A percentile compares a stretch with the other conserved stretches of the same genome.
Evolutionary conservation across 2,113 vertebrate genomes (phyloP).

Genomic region (Sinocyclocheilus grahami): DNA sequence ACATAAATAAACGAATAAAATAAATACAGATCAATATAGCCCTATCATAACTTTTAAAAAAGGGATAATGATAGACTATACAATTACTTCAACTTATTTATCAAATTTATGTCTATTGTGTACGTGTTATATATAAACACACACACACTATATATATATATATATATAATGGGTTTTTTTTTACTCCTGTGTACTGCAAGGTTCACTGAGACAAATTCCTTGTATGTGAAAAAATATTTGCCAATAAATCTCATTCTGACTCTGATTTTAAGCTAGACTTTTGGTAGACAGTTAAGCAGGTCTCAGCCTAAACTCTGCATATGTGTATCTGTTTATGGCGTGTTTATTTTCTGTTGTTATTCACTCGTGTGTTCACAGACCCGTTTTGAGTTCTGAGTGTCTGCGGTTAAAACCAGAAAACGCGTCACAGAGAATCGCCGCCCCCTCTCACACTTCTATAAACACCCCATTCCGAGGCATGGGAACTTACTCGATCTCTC

Average conservation of each 20-base stretch:
- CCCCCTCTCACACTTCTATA: constrained; percentile 45
- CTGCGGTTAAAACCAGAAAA: constrained; percentile 41
- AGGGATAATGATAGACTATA: no score
- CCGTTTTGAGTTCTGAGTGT: constrained; percentile 10
- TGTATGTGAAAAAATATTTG: neutral
- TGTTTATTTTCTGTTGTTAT: constrained; percentile 19
- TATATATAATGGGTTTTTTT: no score
- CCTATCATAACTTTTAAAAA: neutral
- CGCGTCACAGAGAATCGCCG: constrained; percentile 46
- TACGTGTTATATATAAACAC: no score
- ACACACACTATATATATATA: no score
- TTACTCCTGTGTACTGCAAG: no score
- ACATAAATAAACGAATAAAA: neutral
- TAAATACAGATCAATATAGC: neutral
- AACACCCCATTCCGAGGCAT: constrained; percentile 45
- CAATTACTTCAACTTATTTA: no score
- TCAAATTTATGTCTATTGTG: no score
- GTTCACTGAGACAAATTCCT: neutral
- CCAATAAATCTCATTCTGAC: neutral
- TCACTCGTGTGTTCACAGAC: neutral
- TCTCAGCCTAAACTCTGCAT: neutral
- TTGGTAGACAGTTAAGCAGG: neutral
- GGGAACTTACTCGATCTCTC: constrained; percentile 43
- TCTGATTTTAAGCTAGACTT: no score
- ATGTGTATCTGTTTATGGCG: neutral